Evolutionary conservation across 2,113 vertebrate species (phyloP), one percentile per base, ranked within the genome.

Genomic region (Cheilinus undulatus): DNA sequence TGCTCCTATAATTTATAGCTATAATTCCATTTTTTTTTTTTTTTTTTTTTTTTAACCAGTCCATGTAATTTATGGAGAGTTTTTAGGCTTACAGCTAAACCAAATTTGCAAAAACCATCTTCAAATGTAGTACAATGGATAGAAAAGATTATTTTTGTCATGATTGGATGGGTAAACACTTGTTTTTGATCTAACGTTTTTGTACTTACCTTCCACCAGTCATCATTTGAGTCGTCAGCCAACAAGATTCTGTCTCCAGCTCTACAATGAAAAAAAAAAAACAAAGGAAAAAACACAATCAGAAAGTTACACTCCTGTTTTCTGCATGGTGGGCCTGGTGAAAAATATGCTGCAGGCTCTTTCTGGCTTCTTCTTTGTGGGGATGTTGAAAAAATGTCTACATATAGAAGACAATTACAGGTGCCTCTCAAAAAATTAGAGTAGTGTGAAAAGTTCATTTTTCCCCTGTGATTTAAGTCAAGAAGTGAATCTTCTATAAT

Each of bases 151-250:
- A n/a, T n/a, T n/a, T n/a, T n/a, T n/a, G n/a, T n/a, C 12, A 23
- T 23, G n/a, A 20, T 48, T 48, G 22, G 11, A 8, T 20, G 12
- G 11, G 46, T 10, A n/a, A 46, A 34, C 3, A 34, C 32, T 34
- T 8, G 32, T 5, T 20, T 48, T 38, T 24, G 49, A 60, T 5
- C 1, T 34, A n/a, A 11, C 59, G 22, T 27, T 56, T 50, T 73
- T 4, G 28, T 32, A 62, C 86, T 9, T 76, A 98, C 98, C 95
- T 98, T 99, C 98, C 97, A 99, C 98, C 98, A 99, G 81, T 99
- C 97, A 70, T 98, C 96, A 62, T 95, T 97, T 52, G 98, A 96
- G 79, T 98, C 95, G 61, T 99, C 98, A 34, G 95, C 91, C 70
- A 99, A 85, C 50, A 96, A 93, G 79, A 99, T 96, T 87, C 94